Conservation (phyloP, 2,888 invertebrate genomes). For the Lacanobia oleracea region DNA sequence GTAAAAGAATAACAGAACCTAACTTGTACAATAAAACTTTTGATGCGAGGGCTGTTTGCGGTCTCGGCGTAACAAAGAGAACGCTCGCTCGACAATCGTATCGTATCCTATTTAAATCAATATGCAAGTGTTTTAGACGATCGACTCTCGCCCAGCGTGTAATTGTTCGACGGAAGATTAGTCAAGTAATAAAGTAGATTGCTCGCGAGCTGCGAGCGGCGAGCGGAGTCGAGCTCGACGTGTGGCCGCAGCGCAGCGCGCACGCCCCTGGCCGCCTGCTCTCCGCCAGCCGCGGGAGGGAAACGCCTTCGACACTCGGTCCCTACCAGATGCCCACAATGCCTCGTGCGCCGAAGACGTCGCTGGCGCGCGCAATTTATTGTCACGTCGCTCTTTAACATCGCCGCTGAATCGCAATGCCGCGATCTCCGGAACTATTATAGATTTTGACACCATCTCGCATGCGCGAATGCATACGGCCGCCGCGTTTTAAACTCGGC, state of each 20-base stretch:
- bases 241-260: conserved; percentile 82
- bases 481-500: conserved; percentile 89
- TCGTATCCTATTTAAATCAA: conserved; percentile 72
- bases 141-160: conserved; percentile 74
- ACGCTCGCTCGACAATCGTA: conserved; percentile 62
- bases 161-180: conserved; percentile 83
- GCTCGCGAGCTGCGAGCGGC: conserved; percentile 71
- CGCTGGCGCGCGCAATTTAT: conserved; percentile 76
- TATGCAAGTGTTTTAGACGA: conserved; percentile 74
- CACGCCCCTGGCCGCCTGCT: conserved; percentile 84
- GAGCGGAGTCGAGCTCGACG: conserved; percentile 74
- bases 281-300: conserved; percentile 84
- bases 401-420: conserved; percentile 79
- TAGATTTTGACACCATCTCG: conserved; percentile 90
- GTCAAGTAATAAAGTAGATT: conserved; percentile 85
- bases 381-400: conserved; percentile 75
- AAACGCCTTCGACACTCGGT: conserved; percentile 83
- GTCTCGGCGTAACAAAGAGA: conserved; percentile 77
- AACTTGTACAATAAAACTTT: conserved; percentile 81
- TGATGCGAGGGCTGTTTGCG: conserved; percentile 72
- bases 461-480: conserved; percentile 90
- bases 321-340: conserved; percentile 81
- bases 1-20: conserved; percentile 68
- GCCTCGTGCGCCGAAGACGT: conserved; percentile 78
- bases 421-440: conserved; percentile 86